Evolutionary conservation across 2,888 invertebrate genomes (phyloP), one percentile per base, ranked within the genome.

Genomic region (Ochropacha duplaris): DNA sequence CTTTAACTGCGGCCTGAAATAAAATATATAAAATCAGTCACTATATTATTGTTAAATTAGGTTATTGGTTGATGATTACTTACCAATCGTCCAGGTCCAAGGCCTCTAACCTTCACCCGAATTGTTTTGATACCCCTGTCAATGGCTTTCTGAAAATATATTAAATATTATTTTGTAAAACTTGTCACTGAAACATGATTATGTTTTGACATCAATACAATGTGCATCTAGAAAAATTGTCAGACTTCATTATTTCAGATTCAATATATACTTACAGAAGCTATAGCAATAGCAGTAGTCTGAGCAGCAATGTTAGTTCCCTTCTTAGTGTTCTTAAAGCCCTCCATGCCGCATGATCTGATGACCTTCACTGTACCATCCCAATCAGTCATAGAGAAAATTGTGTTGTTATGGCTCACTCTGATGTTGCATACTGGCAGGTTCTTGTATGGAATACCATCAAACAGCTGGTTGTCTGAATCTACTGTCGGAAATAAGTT

Each of bases 261-360:
- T 28, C 12, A 31, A 31, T 31, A 12, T 12, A 31, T 64, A 87
- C 94, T 93, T 92, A 97, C 97, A 59, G 92, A 90, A 67, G 96
- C 96, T 71, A 98, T 89, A 59, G 94, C 95, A 57, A 98, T 95
- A 24, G 97, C 99, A 24, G 98, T 97, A 12, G 98, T 97, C 88
- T 99, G 99, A 1, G 98, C 99, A 44, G 99, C 99, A 76, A 99
- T 96, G 81, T 98, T 99, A 4, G 99, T 99, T 62, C 99, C 99
- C 87, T 99, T 99, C 71, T 96, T 95, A 0, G 98, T 96, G 84
- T 99, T 97, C 88, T 98, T 98, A 79, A 98, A 99, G 5, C 99
- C 99, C 84, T 99, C 99, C 71, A 96, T 94, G 0, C 99, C 98
- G 89, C 97, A 96, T 0, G 97, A 96, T 44, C 95, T 90, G 22